Percentiles rank a stretch among this genome's conserved stretches.
Evolutionary conservation across 2,113 vertebrate genomes (phyloP).

Genomic region (Steatornis caripensis): DNA sequence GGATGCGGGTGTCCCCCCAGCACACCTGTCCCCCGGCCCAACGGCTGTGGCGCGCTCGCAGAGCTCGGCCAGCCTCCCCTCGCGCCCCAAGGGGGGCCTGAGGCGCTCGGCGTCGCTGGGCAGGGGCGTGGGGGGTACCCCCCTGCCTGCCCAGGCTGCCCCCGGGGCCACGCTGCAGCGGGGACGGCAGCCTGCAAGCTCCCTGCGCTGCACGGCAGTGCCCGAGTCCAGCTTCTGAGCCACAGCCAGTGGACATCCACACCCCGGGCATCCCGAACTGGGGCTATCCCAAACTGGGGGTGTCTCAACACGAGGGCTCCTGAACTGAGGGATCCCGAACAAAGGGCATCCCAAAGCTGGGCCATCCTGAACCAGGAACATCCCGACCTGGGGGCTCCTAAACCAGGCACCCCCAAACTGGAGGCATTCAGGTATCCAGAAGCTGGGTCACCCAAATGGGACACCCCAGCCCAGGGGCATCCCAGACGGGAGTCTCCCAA

Average conservation of each 20-base stretch:
- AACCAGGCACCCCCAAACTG: too few species aligned
- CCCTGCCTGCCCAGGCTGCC: not conserved
- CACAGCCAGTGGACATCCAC: accelerated
- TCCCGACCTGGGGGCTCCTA: not conserved
- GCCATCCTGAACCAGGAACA: too few species aligned
- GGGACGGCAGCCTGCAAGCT: conserved; percentile 74
- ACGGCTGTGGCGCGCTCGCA: not conserved
- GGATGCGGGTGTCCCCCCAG: not conserved
- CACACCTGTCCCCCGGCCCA: accelerated
- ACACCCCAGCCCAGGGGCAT: not conserved
- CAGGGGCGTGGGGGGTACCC: accelerated
- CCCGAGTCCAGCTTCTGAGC: conserved; percentile 88
- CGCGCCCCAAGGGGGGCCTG: conserved; percentile 51
- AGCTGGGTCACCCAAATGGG: not conserved
- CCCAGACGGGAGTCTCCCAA: too few species aligned
- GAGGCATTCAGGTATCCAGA: not conserved
- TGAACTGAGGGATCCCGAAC: too few species aligned
- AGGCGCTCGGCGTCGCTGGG: conserved; percentile 33
- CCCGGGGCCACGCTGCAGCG: conserved; percentile 70
- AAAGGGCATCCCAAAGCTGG: too few species aligned
- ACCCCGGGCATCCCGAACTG: too few species aligned
- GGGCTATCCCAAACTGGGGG: not conserved
- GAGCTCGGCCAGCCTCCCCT: not conserved
- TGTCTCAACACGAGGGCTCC: too few species aligned
- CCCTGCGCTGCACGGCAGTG: conserved; percentile 70